phyloP scores from a whole-genome alignment of 2,888 invertebrate genomes.

The Xylocampa areola region DNA sequence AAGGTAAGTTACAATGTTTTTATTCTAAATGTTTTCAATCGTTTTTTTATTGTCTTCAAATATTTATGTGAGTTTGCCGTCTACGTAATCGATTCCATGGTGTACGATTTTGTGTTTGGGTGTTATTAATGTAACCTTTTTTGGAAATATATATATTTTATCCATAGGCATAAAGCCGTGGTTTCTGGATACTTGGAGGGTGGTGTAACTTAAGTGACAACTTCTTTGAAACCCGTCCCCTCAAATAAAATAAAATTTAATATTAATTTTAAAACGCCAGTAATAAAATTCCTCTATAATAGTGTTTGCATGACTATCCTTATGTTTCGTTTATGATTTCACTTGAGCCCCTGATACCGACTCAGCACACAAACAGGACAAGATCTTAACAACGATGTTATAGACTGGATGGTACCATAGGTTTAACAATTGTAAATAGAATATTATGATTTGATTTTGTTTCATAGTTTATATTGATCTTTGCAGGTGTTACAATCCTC shows the following conservation, averaged over 20 bases:
- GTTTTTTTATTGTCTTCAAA: conserved; percentile 54
- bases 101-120: conserved; percentile 67
- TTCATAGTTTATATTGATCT: conserved; percentile 90
- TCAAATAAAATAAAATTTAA: conserved; percentile 57
- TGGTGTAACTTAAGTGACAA: conserved; percentile 66
- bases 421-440: conserved; percentile 70
- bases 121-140: conserved; percentile 63
- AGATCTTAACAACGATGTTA: conserved; percentile 63
- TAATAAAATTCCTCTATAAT: conserved; percentile 71
- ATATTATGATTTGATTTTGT: conserved; percentile 68
- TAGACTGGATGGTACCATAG: conserved; percentile 67
- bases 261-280: conserved; percentile 62
- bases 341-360: conserved; percentile 86
- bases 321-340: conserved; percentile 85
- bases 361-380: conserved; percentile 86
- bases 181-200: conserved; percentile 87
- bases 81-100: conserved; percentile 86
- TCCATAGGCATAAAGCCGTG: conserved; percentile 47
- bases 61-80: conserved; percentile 57
- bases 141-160: conserved; percentile 31
- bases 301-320: conserved; percentile 84
- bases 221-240: conserved; percentile 56
- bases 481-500: conserved; percentile 99
- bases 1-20: conserved; percentile 81
- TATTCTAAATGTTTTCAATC: conserved; percentile 59